Percentiles rank a stretch among this genome's conserved stretches.
These are phyloP conservation scores for Hyppa rectilinea DNA, from an alignment of 2,888 invertebrate species.

Conservation along the genomic window DNA sequence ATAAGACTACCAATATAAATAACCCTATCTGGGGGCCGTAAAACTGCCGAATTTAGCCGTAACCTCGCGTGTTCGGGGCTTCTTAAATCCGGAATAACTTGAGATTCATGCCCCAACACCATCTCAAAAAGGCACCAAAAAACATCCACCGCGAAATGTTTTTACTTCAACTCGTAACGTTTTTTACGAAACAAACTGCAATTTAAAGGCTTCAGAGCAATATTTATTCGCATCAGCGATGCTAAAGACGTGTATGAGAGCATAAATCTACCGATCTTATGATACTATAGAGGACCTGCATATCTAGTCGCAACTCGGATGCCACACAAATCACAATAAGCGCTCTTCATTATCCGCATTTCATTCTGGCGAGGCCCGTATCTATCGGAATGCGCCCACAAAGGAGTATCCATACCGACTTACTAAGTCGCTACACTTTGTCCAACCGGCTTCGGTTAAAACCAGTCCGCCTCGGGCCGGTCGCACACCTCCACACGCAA, in stretches of 20 bases:
- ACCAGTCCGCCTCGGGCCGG: slow-evolving; percentile 79
- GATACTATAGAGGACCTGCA: slow-evolving; percentile 63
- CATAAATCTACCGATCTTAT: slow-evolving; percentile 69
- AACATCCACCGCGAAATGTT: slow-evolving; percentile 42
- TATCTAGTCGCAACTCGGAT: slow-evolving; percentile 79
- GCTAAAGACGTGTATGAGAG: slow-evolving; percentile 70
- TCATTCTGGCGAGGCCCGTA: slow-evolving; percentile 82
- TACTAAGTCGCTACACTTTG: slow-evolving; percentile 87
- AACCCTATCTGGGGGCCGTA: slow-evolving; percentile 81
- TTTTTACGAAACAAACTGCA: slow-evolving; percentile 39
- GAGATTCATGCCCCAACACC: slow-evolving; percentile 64
- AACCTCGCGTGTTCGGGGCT: slow-evolving; percentile 72
- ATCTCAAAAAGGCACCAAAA: slow-evolving; percentile 61
- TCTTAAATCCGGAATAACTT: slow-evolving; percentile 68
- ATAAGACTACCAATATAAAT: slow-evolving; percentile 83
- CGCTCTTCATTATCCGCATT: slow-evolving; percentile 89
- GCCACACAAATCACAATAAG: slow-evolving; percentile 88
- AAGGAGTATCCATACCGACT: slow-evolving; percentile 85
- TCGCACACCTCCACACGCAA: slow-evolving; percentile 66
- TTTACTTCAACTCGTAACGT: slow-evolving; percentile 31
- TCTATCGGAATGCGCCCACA: slow-evolving; percentile 89
- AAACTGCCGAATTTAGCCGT: slow-evolving; percentile 80
- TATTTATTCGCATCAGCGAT: slow-evolving; percentile 73
- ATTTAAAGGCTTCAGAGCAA: slow-evolving; percentile 57
- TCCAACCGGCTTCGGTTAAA: slow-evolving; percentile 85